Conservation (phyloP, 2,888 invertebrate species). For the Hypomecis atomaria region DNA sequence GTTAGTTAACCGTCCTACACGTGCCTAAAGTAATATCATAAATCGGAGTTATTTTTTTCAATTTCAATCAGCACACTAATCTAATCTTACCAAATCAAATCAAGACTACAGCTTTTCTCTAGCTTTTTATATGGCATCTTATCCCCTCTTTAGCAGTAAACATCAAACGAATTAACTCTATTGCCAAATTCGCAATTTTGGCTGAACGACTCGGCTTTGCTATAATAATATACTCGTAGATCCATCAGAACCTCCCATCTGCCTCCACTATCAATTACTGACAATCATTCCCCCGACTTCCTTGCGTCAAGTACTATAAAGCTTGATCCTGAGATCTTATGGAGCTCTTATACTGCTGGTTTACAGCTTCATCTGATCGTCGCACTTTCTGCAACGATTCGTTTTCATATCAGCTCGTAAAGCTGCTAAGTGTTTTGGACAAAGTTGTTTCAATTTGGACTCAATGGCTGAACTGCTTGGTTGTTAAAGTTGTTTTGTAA, state of each 20-base stretch:
- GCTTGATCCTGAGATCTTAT: slow-evolving; percentile 13
- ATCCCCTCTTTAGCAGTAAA: no score
- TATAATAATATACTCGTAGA: background rate
- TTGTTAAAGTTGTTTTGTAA: slow-evolving; percentile 11
- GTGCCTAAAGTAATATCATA: no score
- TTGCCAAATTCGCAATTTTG: no score
- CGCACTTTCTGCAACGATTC: slow-evolving; percentile 17
- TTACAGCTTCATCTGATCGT: slow-evolving; percentile 25
- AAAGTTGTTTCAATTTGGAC: slow-evolving; percentile 21
- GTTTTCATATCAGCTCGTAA: slow-evolving; percentile 30
- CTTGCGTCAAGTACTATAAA: slow-evolving; percentile 15
- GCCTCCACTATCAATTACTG: slow-evolving; percentile 16
- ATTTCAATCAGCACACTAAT: no score
- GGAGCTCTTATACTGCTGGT: slow-evolving; percentile 13
- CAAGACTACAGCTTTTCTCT: no score
- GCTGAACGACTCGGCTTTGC: background rate
- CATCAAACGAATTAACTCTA: no score
- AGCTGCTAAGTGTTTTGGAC: slow-evolving; percentile 18
- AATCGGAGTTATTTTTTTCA: no score
- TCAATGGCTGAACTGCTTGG: slow-evolving; percentile 5
- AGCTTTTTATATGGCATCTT: no score
- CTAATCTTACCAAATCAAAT: no score
- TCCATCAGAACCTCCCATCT: slow-evolving; percentile 1
- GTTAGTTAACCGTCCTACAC: no score
- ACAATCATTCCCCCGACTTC: slow-evolving; percentile 2